A percentile compares a stretch with the other conserved stretches of the same genome.
phyloP scores from a whole-genome alignment of 1,140 invertebrate genomes.

The Tyrophagus putrescentiae region DNA sequence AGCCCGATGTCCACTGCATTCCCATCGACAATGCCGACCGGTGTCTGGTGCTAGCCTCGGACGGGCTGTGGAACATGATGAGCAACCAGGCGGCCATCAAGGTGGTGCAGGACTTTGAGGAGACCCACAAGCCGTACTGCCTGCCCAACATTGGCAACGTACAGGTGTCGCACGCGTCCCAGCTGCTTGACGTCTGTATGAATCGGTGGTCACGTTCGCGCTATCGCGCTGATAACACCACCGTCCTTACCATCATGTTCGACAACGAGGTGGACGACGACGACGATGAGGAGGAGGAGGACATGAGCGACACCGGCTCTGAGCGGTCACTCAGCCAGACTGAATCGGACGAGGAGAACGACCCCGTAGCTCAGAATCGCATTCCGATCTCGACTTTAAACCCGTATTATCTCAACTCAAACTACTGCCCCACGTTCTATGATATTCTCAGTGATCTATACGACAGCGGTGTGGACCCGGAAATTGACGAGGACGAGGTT shows the following conservation, averaged over 20 bases:
- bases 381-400: no score
- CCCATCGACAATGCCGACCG: constrained; percentile 59
- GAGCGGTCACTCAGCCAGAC: no score
- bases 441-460: no score
- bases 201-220: constrained; percentile 49
- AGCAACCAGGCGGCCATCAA: constrained; percentile 63
- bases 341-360: not conserved
- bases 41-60: constrained; percentile 86
- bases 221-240: constrained; percentile 85
- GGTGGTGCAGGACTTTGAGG: constrained; percentile 56
- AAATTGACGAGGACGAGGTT: no score
- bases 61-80: constrained; percentile 93
- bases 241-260: constrained; percentile 77
- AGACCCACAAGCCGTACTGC: not conserved
- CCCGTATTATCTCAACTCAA: no score
- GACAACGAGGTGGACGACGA: constrained; percentile 40
- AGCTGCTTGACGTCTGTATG: constrained; percentile 68
- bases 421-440: no score
- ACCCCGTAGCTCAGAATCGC: no score
- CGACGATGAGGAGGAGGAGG: not conserved
- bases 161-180: constrained; percentile 27
- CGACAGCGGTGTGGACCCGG: no score
- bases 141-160: constrained; percentile 25
- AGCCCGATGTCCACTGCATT: constrained; percentile 80
- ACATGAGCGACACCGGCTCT: not conserved